Base-by-base conservation (phyloP, 1,140 invertebrate species). In the Lasioglossum albipes region DNA sequence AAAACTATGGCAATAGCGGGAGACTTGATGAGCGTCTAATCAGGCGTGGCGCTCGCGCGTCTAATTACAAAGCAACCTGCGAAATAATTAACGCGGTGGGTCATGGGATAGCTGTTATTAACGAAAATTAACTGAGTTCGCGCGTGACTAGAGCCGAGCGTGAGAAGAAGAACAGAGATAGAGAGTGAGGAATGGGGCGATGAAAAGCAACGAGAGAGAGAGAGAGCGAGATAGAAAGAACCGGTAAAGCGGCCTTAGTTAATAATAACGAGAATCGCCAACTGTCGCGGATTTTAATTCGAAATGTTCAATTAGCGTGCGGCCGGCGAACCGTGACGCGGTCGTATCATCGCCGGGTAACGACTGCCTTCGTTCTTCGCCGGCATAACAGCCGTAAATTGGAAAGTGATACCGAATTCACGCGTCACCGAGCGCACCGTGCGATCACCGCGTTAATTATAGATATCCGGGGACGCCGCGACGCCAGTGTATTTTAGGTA, bases 331-430 rank as follows among this genome's bases (percentile, higher is more conserved):
- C 83, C 83, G 54, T 75, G 83, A 75, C 79, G 61, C 79, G 79
- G 74, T n/a, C 70, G 83, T 85, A 85, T 85, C 83, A 82, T 85
- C 84, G 66, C 75, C 65, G 65, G 2, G 84, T 86, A 86, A 86
- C 84, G 84, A 86, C 78, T 72, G 80, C 72, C 81, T 79, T 85
- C 84, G 84, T 79, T 75, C 80, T 61, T 77, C 80, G 84, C 42
- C 81, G 64, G 70, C 67, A 72, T 82, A 79, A 52, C 65, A 74
- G 72, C 66, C 76, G 84, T 81, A 86, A 86, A 86, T 86, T 86
- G 84, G 84, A 86, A 80, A 83, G 84, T 82, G 84, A 86, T 78
- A 85, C 84, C 84, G 74, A 81, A 75, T 82, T 86, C 84, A 86
- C 81, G 84, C 84, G 84, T 85, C 75, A 81, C 70, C 66, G 84